Evolutionary conservation across 2,888 invertebrate genomes (phyloP).

Genomic region (Megaustenia siamemsis): DNA sequence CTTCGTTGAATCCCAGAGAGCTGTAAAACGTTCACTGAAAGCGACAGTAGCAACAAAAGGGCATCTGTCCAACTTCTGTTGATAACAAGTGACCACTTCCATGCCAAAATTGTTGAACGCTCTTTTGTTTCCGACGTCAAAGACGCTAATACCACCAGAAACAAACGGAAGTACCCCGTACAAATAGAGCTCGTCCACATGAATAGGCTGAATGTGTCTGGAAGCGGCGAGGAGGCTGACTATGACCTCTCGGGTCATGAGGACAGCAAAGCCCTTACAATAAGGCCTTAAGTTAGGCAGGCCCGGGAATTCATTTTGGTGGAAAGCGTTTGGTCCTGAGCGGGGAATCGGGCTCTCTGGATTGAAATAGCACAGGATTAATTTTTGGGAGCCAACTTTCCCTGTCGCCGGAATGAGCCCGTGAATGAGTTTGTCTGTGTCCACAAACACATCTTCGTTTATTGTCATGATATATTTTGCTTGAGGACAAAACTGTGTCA

Average conservation of each 20-base stretch:
- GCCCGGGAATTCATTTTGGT: constrained; percentile 22
- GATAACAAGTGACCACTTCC: constrained; percentile 35
- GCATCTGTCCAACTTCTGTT: constrained; percentile 25
- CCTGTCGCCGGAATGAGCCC: constrained; percentile 33
- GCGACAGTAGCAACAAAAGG: constrained; percentile 43
- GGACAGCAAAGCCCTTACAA: constrained; percentile 46
- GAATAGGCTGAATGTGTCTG: constrained; percentile 5
- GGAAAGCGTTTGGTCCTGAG: constrained; percentile 27
- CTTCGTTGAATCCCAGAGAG: constrained; percentile 29
- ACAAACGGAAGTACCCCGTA: constrained; percentile 43
- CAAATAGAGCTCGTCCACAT: constrained; percentile 36
- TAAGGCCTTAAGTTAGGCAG: constrained; percentile 29
- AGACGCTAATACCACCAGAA: constrained; percentile 31
- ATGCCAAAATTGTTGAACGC: constrained; percentile 49
- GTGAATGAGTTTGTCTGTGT: constrained; percentile 41
- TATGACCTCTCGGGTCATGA: not conserved
- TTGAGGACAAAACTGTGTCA: constrained; percentile 14
- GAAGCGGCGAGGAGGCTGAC: constrained; percentile 29
- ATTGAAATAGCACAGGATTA: constrained; percentile 37
- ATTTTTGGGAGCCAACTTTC: not conserved
- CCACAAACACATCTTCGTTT: constrained; percentile 49
- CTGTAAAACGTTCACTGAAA: constrained; percentile 39
- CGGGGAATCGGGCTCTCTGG: constrained; percentile 37
- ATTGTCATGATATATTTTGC: constrained; percentile 30
- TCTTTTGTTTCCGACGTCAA: constrained; percentile 46